Evolutionary conservation across 2,797 vertebrate genomes (phyloP), one percentile per base, ranked within the genome.

Genomic region (Erithacus rubecula): DNA sequence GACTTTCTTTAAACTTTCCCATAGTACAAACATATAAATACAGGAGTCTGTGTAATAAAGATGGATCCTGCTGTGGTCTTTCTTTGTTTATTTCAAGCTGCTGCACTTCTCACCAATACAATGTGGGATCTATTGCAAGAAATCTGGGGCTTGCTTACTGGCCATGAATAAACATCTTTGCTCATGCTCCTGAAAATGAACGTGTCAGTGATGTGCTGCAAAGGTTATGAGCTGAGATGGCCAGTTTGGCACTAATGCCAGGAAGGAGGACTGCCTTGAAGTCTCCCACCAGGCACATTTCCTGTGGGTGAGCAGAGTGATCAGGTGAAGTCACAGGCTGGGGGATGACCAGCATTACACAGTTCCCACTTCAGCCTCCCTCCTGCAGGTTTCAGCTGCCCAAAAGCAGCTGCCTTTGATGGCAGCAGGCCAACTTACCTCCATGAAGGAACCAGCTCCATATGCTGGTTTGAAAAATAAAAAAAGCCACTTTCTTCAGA

Each of bases 191-290:
- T 64, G 75, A 62, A 75, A 69, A 86, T 4, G 19, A 89, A 55
- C 0, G 0, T 20, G 43, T 18, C 29, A 21, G 4, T 30, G 27
- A 43, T 26, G 20, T 41, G 43, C n/a, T 46, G 70, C 0, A 3
- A 62, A 72, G 17, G 4, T 67, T 59, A 47, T 5, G 22, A 43
- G n/a, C 11, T 27, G 58, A 76, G 43, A 69, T 9, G 23, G 51
- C 30, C 44, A 68, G 29, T 32, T 17, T 64, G 30, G 41, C 59
- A 72, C 10, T 32, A 51, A 16, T 2, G 32, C 55, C 58, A 32
- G 27, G 30, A 49, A 36, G 19, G 11, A 88, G n/a, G 29, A 36
- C 30, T 47, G 39, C 34, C 59, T 46, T 30, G 55, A 83, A 53
- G 24, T 6, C n/a, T 58, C 21, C 10, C 14, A 19, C 14, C 5